phyloP scores from a whole-genome alignment of 2,888 invertebrate species.

The Apeira syringaria region DNA sequence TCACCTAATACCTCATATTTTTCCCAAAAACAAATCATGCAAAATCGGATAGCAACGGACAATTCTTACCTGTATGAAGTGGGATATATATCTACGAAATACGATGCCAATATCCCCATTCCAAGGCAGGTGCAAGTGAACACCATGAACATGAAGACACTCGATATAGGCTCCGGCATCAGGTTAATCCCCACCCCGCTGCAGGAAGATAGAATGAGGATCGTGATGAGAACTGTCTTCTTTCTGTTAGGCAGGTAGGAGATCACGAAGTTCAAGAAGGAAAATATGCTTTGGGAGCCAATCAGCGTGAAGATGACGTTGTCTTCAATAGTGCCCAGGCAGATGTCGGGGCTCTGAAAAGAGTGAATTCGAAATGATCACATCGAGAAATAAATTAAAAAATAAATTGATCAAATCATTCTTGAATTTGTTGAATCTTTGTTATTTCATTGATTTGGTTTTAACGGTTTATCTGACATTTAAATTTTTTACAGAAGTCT shows the following conservation, averaged over 20 bases:
- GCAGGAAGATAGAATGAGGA: conserved; percentile 77
- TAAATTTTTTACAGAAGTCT: no score
- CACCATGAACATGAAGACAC: conserved; percentile 65
- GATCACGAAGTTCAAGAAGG: conserved; percentile 83
- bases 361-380: no score
- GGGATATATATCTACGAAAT: conserved; percentile 72
- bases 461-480: no score
- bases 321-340: conserved; percentile 79
- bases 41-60: no score
- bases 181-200: conserved; percentile 72
- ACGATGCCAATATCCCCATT: conserved; percentile 74
- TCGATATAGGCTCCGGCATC: conserved; percentile 68
- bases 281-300: conserved; percentile 85
- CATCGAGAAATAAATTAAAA: no score
- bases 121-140: conserved; percentile 71
- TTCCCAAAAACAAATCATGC: no score
- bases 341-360: conserved; percentile 64
- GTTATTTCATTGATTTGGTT: no score
- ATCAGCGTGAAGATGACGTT: conserved; percentile 86
- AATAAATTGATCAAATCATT: no score
- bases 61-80: conserved; percentile 63
- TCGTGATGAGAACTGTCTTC: conserved; percentile 72
- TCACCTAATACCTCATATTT: no score
- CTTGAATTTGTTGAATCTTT: no score
- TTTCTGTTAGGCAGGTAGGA: conserved; percentile 81